Percentiles rank a stretch among this genome's conserved stretches.
Conservation (phyloP, 2,797 vertebrate genomes). For the Remorina albescens region DNA sequence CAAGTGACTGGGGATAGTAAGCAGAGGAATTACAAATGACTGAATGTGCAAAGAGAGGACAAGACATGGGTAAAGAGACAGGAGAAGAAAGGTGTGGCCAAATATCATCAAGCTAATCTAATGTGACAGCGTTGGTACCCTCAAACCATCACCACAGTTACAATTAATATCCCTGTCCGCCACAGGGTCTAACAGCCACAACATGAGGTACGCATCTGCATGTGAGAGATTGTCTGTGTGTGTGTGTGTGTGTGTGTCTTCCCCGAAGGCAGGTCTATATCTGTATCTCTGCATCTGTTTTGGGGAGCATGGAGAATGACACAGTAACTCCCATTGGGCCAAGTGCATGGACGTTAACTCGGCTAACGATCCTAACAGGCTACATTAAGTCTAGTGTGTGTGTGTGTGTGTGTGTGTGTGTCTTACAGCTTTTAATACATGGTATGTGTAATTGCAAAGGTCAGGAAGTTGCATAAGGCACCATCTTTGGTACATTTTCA, state of each 20-base stretch:
- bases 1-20: slow-evolving; percentile 9
- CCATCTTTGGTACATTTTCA: slow-evolving; percentile 27
- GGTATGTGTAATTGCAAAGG: slow-evolving; percentile 49
- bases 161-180: slow-evolving; percentile 68
- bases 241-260: slow-evolving; percentile 27
- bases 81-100: slow-evolving; percentile 45
- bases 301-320: slow-evolving; percentile 71
- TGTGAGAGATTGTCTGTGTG: slow-evolving; percentile 29
- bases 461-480: slow-evolving; percentile 48
- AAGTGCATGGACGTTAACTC: slow-evolving; percentile 79
- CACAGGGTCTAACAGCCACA: slow-evolving; percentile 59
- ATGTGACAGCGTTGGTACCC: slow-evolving; percentile 73
- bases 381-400: slow-evolving; percentile 52
- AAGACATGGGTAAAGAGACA: slow-evolving; percentile 24
- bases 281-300: slow-evolving; percentile 69
- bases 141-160: slow-evolving; percentile 65
- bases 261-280: slow-evolving; percentile 69
- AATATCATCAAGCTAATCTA: slow-evolving; percentile 70
- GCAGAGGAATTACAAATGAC: slow-evolving; percentile 8
- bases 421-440: slow-evolving; percentile 36
- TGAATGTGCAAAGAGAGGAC: slow-evolving; percentile 5
- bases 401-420: slow-evolving; percentile 7
- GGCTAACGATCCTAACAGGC: slow-evolving; percentile 77
- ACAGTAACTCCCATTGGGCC: slow-evolving; percentile 67
- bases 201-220: slow-evolving; percentile 46